Evolutionary conservation across 2,888 invertebrate genomes (phyloP).

Genomic region (Poecilobothrus nobilitatus): DNA sequence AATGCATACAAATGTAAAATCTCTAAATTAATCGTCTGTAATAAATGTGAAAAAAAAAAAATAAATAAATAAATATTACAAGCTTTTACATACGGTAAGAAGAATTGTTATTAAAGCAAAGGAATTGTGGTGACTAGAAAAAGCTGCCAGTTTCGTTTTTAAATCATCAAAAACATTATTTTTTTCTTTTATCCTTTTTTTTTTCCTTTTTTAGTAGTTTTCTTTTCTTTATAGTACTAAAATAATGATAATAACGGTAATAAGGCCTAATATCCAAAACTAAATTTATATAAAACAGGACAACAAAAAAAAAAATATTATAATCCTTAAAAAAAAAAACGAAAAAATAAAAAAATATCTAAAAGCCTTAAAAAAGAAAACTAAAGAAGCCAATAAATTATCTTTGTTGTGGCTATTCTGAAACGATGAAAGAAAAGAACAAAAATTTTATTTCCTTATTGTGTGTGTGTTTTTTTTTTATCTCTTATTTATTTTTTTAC

Average conservation of each 20-base stretch:
- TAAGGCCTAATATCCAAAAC: neutral
- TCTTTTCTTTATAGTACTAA: too few relatives aligned
- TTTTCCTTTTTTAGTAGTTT: too few relatives aligned
- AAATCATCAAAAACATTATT: neutral
- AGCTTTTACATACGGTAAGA: too few relatives aligned
- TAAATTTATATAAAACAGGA: neutral
- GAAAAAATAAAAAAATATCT: neutral
- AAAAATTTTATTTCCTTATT: too few relatives aligned
- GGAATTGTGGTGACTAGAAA: neutral
- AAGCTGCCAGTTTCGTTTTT: neutral
- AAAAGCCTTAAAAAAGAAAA: too few relatives aligned
- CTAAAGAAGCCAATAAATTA: neutral
- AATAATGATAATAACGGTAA: neutral
- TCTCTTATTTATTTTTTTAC: too few relatives aligned
- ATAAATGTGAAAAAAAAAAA: neutral
- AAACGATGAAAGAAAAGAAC: neutral
- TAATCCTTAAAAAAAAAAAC: neutral
- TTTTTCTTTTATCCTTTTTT: too few relatives aligned
- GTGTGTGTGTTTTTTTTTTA: too few relatives aligned
- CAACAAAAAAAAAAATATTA: neutral
- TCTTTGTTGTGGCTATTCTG: neutral
- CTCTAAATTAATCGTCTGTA: neutral
- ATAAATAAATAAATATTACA: neutral
- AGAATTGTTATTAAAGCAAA: too few relatives aligned
- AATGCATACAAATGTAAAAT: neutral